Base-by-base conservation (phyloP, 2,888 invertebrate species). In the Tortrix viridana region DNA sequence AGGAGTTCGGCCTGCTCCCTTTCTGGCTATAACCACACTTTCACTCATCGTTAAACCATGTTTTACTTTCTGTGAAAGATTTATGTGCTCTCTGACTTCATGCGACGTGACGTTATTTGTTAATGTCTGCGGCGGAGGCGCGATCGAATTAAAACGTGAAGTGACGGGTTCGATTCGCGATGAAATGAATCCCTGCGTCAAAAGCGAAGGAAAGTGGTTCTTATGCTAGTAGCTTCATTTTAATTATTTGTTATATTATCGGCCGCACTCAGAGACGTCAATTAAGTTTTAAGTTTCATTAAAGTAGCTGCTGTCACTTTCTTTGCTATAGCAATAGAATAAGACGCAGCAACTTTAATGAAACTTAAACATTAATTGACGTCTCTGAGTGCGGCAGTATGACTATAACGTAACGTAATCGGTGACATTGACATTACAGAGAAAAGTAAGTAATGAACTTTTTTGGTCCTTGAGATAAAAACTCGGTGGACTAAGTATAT, bases 1-100 rank as follows among this genome's bases (percentile, higher is more conserved):
- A 88, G 86, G 85, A 85, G 88, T 84, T 86, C 83, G 82, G 75
- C 76, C 72, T 69, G 71, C 77, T 79, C 76, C 74, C 74, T 75
- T 75, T 75, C 73, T 72, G 69, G 71, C 71, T 71, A 74, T 68
- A 53, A 65, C 49, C 72, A 67, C 74, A 83, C 81, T 81, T 84
- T 82, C 81, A 74, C 80, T 80, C 71, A 60, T 68, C 65, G 62
- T 69, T 43, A 65, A 63, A 55, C 46, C 52, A 41, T 22, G 57
- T 41, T 63, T 57, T 41, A 57, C 38, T 56, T 62, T 62, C 56
- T 57, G 50, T 56, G 52, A 52, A 63, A 63, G 38, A 63, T 53
- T 61, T 38, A 63, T 63, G 26, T 41, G 14, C 46, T 7, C 22
- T 20, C 20, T 46, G 52, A 57, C 52, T 16, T 26, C 52, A 50